Evolutionary conservation across 2,888 invertebrate species (phyloP), one percentile per base, ranked within the genome.

Genomic region (Chrysopilus asiliformis): DNA sequence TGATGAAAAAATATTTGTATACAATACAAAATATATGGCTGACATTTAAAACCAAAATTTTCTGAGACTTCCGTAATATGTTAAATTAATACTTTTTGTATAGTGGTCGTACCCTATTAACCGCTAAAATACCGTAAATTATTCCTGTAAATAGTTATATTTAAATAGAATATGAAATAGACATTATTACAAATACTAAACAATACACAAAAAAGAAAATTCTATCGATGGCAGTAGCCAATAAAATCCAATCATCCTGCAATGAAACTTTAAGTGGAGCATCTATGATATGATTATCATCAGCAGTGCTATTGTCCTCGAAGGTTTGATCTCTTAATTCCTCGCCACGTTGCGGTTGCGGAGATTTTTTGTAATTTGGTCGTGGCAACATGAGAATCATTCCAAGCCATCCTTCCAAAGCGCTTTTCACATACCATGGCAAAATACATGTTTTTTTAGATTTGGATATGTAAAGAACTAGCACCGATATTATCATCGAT

Each of bases 141-240:
- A n/a, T n/a, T n/a, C n/a, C n/a, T n/a, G n/a, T n/a, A n/a, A n/a
- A n/a, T n/a, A n/a, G n/a, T n/a, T n/a, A n/a, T n/a, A n/a, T n/a
- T 22, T 22, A 22, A 8, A 22, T 22, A 10, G 22, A 22, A 54
- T 67, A 70, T 20, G 62, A 55, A 34, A 67, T 56, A n/a, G 67
- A 65, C 43, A 72, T 58, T 36, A 71, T 57, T 9, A 64, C 51
- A 48, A 72, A 74, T 17, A 70, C 51, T 19, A 74, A 47, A 31
- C 67, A 65, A 48, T 74, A 77, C 33, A 68, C 48, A 27, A 72
- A 41, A 48, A 77, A 76, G 4, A 67, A 65, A 32, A 75, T 52
- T 34, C 76, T 67, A 56, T 78, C 76, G 36, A 78, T 64, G 7
- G 73, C 71, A 3, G 70, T 71, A 18, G 75, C 76, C 30, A 76